phyloP scores from a whole-genome alignment of 2,888 invertebrate species.

The Mythimna loreyi region DNA sequence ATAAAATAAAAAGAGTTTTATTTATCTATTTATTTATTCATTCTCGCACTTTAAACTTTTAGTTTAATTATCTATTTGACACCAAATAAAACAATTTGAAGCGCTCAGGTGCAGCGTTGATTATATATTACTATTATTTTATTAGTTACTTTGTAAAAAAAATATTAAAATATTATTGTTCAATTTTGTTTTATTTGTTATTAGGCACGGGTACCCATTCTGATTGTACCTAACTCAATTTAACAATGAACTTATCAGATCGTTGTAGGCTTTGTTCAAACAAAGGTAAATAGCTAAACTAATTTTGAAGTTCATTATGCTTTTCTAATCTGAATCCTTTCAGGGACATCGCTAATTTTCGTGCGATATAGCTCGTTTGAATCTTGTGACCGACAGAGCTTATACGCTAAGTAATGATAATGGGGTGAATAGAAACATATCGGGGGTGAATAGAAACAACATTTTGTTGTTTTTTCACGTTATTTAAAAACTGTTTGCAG shows the following conservation, averaged over 20 bases:
- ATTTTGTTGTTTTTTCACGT: too few species aligned
- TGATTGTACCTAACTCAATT: constrained; percentile 1
- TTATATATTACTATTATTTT: neutral
- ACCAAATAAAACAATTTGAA: neutral
- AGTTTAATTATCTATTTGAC: neutral
- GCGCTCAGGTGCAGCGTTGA: too few species aligned
- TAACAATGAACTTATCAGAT: constrained; percentile 17
- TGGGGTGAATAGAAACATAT: too few species aligned
- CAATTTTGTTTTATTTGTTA: neutral
- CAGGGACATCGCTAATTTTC: constrained; percentile 19
- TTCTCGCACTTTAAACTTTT: neutral
- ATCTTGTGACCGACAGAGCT: too few species aligned
- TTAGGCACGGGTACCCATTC: constrained; percentile 2
- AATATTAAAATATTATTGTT: neutral
- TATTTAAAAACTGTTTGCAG: too few species aligned
- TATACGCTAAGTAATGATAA: too few species aligned
- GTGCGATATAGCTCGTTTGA: neutral
- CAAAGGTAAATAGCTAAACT: constrained; percentile 29
- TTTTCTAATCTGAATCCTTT: constrained; percentile 35
- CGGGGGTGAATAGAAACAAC: too few species aligned
- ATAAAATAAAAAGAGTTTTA: neutral
- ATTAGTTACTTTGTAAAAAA: neutral
- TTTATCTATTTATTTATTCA: neutral
- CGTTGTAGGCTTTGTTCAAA: constrained; percentile 10
- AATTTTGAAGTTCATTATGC: constrained; percentile 23